Evolutionary conservation across 2,113 vertebrate genomes (phyloP), one percentile per base, ranked within the genome.

Genomic region (Phyllopteryx taeniolatus): DNA sequence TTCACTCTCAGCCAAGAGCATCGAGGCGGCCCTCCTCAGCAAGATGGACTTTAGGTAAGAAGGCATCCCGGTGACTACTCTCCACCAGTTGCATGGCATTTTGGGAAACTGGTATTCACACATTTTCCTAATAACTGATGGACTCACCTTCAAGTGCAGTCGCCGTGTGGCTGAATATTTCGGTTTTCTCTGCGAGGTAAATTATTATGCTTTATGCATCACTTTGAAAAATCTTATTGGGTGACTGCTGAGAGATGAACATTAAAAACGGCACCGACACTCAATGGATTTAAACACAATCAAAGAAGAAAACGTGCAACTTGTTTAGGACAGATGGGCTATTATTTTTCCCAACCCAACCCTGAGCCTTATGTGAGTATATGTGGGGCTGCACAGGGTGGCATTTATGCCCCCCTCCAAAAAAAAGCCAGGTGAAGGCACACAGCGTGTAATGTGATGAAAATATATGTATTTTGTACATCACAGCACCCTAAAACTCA

Each of bases 151-250:
- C 72, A 93, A 77, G 5, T 46, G 82, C 60, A 92, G 85, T 20
- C 88, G 78, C 47, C 88, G 89, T 67, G 92, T 92, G 42, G 88
- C 90, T 54, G 91, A 85, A 82, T 88, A 90, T 70, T 93, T 92
- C 35, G 82, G 12, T 67, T 91, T 92, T 83, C 69, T 93, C 91
- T 93, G 61, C 14, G 11, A 70, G 22, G 66, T 62, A 67, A 31
- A 72, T n/a, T 43, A 60, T 0, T 20, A 64, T 20, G 12, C 20
- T 65, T 22, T 5, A 44, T 42, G 10, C 61, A 42, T 11, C 64
- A 22, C 20, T 1, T 66, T 43, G 42, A 17, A 44, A 22, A 19
- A 27, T 15, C 8, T 22, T 15, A 33, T 35, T 19, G 49, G 7
- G 17, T 68, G n/a, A 53, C 22, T 46, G 44, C 39, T 20, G 63